phyloP scores from a whole-genome alignment of 1,140 invertebrate genomes.

The Lepidurus arcticus region DNA sequence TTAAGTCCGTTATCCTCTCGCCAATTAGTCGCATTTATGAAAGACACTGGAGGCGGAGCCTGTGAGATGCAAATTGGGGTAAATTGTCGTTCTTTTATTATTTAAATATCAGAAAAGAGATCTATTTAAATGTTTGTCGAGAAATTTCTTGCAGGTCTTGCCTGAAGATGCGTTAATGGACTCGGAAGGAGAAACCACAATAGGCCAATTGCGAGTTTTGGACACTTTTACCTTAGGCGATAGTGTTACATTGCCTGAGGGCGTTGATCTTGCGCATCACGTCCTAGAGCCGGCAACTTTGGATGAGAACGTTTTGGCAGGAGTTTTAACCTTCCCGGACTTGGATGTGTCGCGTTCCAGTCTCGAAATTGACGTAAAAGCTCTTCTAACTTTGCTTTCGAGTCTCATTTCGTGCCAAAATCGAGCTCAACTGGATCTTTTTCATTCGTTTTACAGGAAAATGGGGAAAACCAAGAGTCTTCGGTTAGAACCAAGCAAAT shows the following conservation, averaged over 20 bases:
- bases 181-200: not conserved
- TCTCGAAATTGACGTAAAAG: not conserved
- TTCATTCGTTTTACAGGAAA: not conserved
- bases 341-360: not conserved
- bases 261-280: not conserved
- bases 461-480: constrained; percentile 17
- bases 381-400: not conserved
- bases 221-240: not conserved
- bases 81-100: not conserved
- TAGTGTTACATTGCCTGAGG: not conserved
- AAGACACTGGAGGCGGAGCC: not conserved
- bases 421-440: not conserved
- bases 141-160: not conserved
- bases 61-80: constrained; percentile 14
- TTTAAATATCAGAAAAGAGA: no score
- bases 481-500: not conserved
- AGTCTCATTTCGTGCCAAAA: not conserved
- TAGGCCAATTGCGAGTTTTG: not conserved
- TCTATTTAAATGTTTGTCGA: no score
- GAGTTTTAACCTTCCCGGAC: not conserved
- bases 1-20: not conserved
- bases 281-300: not conserved
- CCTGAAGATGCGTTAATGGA: not conserved
- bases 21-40: not conserved
- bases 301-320: not conserved